Percentiles rank a stretch among this genome's conserved stretches.
Evolutionary conservation across 2,888 invertebrate genomes (phyloP).

Genomic region (Ptychoptera contaminata): DNA sequence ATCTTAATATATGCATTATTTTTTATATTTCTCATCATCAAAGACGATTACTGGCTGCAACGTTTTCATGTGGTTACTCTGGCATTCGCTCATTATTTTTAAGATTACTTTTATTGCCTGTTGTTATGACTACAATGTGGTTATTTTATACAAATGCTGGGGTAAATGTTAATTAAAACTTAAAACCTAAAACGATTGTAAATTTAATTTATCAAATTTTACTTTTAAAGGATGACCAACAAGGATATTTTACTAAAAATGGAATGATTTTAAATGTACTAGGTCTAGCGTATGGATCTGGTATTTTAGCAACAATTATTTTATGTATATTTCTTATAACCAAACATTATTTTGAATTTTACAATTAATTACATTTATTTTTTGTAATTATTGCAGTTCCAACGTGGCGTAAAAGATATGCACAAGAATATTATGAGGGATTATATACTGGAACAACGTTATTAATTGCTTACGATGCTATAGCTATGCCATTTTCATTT

Average conservation of each 20-base stretch:
- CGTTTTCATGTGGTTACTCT: conserved; percentile 58
- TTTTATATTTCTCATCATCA: not conserved
- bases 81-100: conserved; percentile 63
- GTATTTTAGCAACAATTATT: conserved; percentile 26
- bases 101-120: conserved; percentile 55
- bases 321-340: conserved; percentile 18
- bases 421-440: conserved; percentile 80
- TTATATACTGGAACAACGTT: conserved; percentile 75
- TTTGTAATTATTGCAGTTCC: conserved; percentile 40
- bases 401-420: conserved; percentile 75
- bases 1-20: not conserved
- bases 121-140: conserved; percentile 64
- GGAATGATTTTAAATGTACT: conserved; percentile 29
- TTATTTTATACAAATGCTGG: conserved; percentile 47
- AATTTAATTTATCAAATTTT: not conserved
- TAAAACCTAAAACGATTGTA: not conserved
- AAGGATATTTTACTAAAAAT: conserved; percentile 29
- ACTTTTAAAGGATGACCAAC: conserved; percentile 23
- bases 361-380: no score
- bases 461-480: conserved; percentile 62
- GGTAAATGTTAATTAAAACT: conserved; percentile 16
- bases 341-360: not conserved
- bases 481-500: conserved; percentile 69
- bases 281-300: conserved; percentile 27
- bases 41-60: conserved; percentile 61